These are phyloP conservation scores for Neoascia interrupta DNA, from an alignment of 2,888 invertebrate species.

Conservation along the genomic window DNA sequence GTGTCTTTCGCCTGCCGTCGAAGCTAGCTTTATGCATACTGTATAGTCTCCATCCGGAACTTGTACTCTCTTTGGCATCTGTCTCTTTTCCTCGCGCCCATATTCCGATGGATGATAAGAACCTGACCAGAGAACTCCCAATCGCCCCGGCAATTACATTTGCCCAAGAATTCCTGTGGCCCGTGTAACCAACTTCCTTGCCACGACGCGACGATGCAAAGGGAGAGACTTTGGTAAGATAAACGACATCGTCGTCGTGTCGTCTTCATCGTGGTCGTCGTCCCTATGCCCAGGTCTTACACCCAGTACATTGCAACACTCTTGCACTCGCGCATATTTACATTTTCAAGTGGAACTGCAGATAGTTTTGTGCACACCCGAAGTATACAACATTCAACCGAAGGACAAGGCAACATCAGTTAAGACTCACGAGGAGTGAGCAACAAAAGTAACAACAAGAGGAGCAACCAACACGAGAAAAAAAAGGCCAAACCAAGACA, in stretches of 20 bases:
- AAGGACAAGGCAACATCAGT: constrained; percentile 62
- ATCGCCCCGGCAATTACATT: constrained; percentile 32
- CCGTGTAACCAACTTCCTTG: constrained; percentile 38
- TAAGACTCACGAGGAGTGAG: constrained; percentile 21
- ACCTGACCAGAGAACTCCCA: constrained; percentile 26
- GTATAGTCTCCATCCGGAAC: constrained; percentile 39
- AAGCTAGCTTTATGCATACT: no score
- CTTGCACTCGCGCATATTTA: constrained; percentile 62
- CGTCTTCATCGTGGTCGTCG: background rate
- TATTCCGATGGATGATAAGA: constrained; percentile 53
- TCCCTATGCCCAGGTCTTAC: constrained; percentile 35
- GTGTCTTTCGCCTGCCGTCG: no score
- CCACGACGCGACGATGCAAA: background rate
- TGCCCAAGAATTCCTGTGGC: constrained; percentile 27
- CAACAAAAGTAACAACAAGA: constrained; percentile 16
- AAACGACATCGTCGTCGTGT: constrained; percentile 66
- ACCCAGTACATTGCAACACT: constrained; percentile 52
- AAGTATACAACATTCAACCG: constrained; percentile 60
- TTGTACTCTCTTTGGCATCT: constrained; percentile 18
- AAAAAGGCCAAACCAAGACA: constrained; percentile 11
- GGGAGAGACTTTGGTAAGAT: constrained; percentile 41
- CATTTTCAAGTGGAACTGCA: constrained; percentile 60
- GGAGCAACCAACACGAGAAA: background rate
- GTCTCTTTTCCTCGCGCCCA: background rate
- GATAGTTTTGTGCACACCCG: constrained; percentile 48